Percentiles rank a stretch among this genome's conserved stretches.
Conservation (phyloP, 2,888 invertebrate genomes). For the Eledona agricola region DNA sequence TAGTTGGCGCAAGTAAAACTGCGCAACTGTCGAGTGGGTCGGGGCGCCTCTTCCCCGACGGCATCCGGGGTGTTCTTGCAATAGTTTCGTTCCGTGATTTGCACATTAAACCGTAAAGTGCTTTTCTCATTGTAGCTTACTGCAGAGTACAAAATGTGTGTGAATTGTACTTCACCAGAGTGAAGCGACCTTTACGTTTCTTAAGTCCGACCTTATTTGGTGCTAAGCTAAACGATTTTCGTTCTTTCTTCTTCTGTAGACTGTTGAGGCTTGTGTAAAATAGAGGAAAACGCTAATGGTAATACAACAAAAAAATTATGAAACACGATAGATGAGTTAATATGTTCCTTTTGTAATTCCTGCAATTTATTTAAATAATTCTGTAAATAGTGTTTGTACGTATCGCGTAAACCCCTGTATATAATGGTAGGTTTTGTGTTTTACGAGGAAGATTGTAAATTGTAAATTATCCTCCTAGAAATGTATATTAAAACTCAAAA, state of each 20-base stretch:
- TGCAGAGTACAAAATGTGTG: conserved; percentile 38
- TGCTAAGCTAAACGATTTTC: conserved; percentile 28
- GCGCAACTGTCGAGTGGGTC: too few species aligned
- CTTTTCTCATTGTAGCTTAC: conserved; percentile 43
- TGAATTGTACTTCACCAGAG: conserved; percentile 22
- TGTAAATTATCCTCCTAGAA: conserved; percentile 31
- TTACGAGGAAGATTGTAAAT: conserved; percentile 31
- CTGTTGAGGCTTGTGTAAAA: conserved; percentile 26
- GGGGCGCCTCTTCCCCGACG: too few species aligned
- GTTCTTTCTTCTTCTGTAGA: conserved; percentile 17
- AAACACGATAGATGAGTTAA: conserved; percentile 30
- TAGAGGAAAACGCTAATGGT: conserved; percentile 10
- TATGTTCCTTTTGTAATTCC: conserved; percentile 35
- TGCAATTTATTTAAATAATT: conserved; percentile 28
- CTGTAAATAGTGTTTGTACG: conserved; percentile 33
- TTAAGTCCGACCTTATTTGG: conserved; percentile 30
- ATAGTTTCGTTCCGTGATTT: conserved; percentile 39
- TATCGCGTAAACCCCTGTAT: conserved; percentile 25
- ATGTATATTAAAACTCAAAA: conserved; percentile 33
- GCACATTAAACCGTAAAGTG: conserved; percentile 42
- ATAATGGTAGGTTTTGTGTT: conserved; percentile 31
- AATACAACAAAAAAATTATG: conserved; percentile 7
- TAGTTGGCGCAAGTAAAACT: too few species aligned
- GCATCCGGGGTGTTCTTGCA: conserved; percentile 51
- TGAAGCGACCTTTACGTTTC: conserved; percentile 18